Conservation (phyloP, 2,113 vertebrate genomes). For the Tragulus kanchil region DNA sequence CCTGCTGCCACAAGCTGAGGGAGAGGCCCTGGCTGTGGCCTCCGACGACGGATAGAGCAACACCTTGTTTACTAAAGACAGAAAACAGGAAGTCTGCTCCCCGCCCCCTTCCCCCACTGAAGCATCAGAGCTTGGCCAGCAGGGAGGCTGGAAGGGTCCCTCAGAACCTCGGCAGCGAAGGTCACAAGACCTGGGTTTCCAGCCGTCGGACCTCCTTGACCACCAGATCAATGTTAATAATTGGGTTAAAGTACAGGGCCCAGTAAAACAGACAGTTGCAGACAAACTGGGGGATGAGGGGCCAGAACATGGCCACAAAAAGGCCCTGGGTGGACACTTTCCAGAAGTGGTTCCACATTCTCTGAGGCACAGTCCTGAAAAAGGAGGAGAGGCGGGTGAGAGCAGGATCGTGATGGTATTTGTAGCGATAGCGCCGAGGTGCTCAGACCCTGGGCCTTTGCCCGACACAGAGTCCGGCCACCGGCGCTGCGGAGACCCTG, state of each 20-base stretch:
- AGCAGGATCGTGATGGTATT: accelerated
- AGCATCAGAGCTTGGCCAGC: conserved; percentile 45
- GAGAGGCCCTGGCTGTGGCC: conserved; percentile 41
- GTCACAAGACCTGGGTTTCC: conserved; percentile 91
- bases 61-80: conserved; percentile 36
- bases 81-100: conserved; percentile 8
- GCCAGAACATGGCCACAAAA: conserved; percentile 95
- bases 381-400: conserved; percentile 66
- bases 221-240: conserved; percentile 96
- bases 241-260: conserved; percentile 96
- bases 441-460: background rate
- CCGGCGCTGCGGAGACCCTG: background rate
- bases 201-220: conserved; percentile 93
- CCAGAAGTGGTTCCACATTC: conserved; percentile 96
- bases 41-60: conserved; percentile 66
- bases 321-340: conserved; percentile 93
- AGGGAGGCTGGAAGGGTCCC: background rate
- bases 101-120: background rate
- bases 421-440: accelerated
- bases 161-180: background rate
- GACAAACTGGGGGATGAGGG: conserved; percentile 95
- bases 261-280: conserved; percentile 98
- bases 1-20: background rate
- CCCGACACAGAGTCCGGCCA: accelerated
- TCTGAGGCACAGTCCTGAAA: conserved; percentile 91